Conservation (phyloP, 2,888 invertebrate genomes). For the Anticlea derivata region DNA sequence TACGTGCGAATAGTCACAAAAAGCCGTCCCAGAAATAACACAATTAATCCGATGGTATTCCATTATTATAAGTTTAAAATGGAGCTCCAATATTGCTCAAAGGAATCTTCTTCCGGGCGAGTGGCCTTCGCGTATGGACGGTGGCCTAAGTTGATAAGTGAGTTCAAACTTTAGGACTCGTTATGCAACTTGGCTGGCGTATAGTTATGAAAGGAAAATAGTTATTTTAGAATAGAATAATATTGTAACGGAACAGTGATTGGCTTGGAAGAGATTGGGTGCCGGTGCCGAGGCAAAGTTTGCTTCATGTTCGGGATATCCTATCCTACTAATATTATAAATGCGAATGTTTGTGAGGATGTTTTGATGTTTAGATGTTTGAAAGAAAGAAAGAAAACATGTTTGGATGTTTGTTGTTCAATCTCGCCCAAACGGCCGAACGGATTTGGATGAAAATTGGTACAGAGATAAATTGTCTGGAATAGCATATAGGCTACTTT, state of each 20-base stretch:
- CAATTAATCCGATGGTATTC: conserved; percentile 61
- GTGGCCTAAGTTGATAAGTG: conserved; percentile 38
- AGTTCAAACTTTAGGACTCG: conserved; percentile 8
- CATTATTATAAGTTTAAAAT: conserved; percentile 69
- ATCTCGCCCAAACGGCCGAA: too few relatives aligned
- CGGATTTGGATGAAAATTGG: too few relatives aligned
- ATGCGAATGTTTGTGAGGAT: too few relatives aligned
- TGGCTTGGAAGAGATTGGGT: too few relatives aligned
- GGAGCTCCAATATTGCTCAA: conserved; percentile 55
- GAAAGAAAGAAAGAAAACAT: too few relatives aligned
- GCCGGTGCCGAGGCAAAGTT: too few relatives aligned
- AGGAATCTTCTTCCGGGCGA: conserved; percentile 60
- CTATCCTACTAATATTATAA: too few relatives aligned
- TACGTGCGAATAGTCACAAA: conserved; percentile 51
- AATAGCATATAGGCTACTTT: too few relatives aligned
- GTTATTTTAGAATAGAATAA: background rate
- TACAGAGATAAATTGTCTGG: too few relatives aligned
- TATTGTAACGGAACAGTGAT: background rate
- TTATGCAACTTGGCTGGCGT: conserved; percentile 3
- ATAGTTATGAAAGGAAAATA: conserved; percentile 1
- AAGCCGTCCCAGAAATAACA: conserved; percentile 68
- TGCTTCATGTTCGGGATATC: too few relatives aligned
- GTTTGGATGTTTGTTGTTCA: too few relatives aligned
- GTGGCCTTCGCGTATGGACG: conserved; percentile 54
- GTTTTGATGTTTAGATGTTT: too few relatives aligned